Conservation (phyloP, 1,140 invertebrate genomes). For the Zophobas atratus region DNA sequence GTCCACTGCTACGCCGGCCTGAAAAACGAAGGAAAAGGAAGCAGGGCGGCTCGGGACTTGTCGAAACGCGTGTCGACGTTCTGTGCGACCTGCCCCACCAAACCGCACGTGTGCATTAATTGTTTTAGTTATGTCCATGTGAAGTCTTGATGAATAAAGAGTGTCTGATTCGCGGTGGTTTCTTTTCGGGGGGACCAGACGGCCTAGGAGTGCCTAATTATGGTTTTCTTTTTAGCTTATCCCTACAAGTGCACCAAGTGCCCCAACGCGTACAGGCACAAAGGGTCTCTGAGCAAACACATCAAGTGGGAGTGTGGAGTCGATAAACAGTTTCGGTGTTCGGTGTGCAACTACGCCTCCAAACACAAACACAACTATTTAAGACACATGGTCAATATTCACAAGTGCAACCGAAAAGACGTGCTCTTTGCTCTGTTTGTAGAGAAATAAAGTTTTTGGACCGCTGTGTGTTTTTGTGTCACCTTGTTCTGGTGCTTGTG, state of each 20-base stretch:
- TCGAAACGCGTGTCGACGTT: slow-evolving; percentile 3
- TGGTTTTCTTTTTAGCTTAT: not conserved
- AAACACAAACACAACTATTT: not conserved
- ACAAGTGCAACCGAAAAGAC: not conserved
- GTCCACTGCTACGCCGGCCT: not conserved
- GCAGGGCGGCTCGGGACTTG: not conserved
- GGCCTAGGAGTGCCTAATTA: too few species aligned
- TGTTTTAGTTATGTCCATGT: slow-evolving; percentile 16
- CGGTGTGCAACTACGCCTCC: not conserved
- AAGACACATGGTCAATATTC: slow-evolving; percentile 2
- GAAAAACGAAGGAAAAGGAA: not conserved
- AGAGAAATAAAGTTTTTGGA: too few species aligned
- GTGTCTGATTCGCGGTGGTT: too few species aligned
- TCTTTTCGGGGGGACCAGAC: too few species aligned
- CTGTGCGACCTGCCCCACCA: not conserved
- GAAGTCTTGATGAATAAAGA: not conserved
- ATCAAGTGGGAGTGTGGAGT: not conserved
- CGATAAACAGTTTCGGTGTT: not conserved
- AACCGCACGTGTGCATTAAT: not conserved
- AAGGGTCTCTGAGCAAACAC: slow-evolving; percentile 61
- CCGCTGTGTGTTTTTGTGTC: too few species aligned
- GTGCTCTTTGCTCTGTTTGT: not conserved
- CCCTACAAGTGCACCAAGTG: slow-evolving; percentile 51
- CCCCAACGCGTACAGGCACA: slow-evolving; percentile 52
- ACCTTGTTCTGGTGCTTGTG: too few species aligned